Evolutionary conservation across 2,888 invertebrate species (phyloP).

Genomic region (Drosophila planitibia): DNA sequence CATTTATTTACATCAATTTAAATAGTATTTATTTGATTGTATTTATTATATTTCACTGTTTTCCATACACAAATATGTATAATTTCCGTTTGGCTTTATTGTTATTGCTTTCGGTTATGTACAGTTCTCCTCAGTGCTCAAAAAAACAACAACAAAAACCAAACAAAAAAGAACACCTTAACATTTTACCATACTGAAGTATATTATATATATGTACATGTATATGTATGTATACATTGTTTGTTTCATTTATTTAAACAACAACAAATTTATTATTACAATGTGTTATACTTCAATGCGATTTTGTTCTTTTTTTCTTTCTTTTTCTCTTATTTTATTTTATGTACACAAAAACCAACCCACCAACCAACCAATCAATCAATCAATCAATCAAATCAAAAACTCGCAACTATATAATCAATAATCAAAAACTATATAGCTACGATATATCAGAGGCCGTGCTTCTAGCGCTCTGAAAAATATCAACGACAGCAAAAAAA

Average conservation of each 20-base stretch:
- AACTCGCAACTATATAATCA: slow-evolving; percentile 35
- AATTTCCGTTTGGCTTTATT: slow-evolving; percentile 48
- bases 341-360: slow-evolving; percentile 75
- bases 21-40: slow-evolving; percentile 23
- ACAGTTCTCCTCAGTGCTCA: slow-evolving; percentile 17
- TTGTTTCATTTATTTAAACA: slow-evolving; percentile 37
- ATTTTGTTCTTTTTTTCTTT: slow-evolving; percentile 76
- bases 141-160: background rate
- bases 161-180: slow-evolving; percentile 1
- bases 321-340: slow-evolving; percentile 77
- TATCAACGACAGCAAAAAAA: slow-evolving; percentile 37
- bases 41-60: slow-evolving; percentile 23
- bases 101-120: slow-evolving; percentile 49
- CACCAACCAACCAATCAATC: slow-evolving; percentile 67
- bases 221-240: slow-evolving; percentile 18
- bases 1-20: slow-evolving; percentile 49
- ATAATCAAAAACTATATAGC: slow-evolving; percentile 68
- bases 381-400: slow-evolving; percentile 39
- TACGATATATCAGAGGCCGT: slow-evolving; percentile 85
- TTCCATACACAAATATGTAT: slow-evolving; percentile 13
- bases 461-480: slow-evolving; percentile 83
- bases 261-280: slow-evolving; percentile 44
- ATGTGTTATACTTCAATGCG: slow-evolving; percentile 64
- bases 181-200: slow-evolving; percentile 27
- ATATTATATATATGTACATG: background rate